Evolutionary conservation across 1,140 invertebrate species (phyloP).

Genomic region (Trichonephila clavata): DNA sequence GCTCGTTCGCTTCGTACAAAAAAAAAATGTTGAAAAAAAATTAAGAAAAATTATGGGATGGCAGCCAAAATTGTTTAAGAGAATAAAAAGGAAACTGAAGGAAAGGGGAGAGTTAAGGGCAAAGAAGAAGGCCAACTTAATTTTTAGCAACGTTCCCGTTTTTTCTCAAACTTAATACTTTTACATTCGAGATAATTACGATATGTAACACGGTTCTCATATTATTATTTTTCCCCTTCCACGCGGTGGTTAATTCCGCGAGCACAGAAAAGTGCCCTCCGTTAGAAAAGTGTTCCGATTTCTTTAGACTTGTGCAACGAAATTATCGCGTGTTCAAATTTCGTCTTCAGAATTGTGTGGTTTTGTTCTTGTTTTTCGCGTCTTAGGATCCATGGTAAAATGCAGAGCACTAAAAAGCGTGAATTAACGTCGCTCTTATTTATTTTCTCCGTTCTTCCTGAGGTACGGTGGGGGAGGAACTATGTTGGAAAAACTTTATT

Average conservation of each 20-base stretch:
- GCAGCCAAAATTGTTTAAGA: conserved; percentile 63
- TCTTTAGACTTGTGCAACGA: conserved; percentile 4
- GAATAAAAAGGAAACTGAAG: conserved; percentile 24
- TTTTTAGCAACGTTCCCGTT: conserved; percentile 49
- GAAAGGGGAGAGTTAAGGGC: neutral
- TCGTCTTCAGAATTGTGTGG: conserved; percentile 38
- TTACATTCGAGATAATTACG: conserved; percentile 64
- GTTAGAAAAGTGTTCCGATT: conserved; percentile 13
- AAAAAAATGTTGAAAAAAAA: conserved; percentile 13
- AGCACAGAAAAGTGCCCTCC: neutral
- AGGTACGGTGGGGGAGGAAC: neutral
- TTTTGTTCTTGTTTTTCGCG: conserved; percentile 15
- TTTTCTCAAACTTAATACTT: conserved; percentile 64
- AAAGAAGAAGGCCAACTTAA: conserved; percentile 14
- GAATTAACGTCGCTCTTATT: conserved; percentile 33
- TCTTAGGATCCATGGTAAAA: conserved; percentile 1
- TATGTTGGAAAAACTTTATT: conserved; percentile 19
- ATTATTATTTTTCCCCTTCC: conserved; percentile 5
- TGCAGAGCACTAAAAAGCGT: conserved; percentile 17
- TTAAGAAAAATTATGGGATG: conserved; percentile 56
- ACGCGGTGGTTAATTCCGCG: neutral
- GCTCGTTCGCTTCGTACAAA: neutral
- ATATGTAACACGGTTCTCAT: conserved; percentile 51
- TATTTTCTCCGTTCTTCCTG: neutral
- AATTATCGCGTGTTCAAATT: conserved; percentile 63